These are phyloP conservation scores for Leucophenga maculata DNA, from an alignment of 2,888 invertebrate genomes.

Conservation along the genomic window DNA sequence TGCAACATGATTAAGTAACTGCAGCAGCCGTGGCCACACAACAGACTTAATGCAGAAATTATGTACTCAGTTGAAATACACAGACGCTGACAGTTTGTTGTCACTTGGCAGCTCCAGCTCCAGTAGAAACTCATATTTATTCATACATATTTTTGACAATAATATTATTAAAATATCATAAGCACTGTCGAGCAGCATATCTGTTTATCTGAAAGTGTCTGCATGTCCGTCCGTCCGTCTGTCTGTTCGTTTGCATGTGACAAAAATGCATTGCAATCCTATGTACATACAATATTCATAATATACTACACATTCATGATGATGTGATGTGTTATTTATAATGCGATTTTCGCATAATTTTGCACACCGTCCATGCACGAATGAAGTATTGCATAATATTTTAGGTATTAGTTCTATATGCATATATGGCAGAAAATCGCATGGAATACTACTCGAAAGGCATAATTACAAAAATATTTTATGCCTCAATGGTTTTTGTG, in stretches of 20 bases:
- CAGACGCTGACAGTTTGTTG: constrained; percentile 60
- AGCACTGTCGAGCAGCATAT: not conserved
- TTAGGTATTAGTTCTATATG: not conserved
- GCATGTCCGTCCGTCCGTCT: not conserved
- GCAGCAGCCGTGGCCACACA: not conserved
- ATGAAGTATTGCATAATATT: not conserved
- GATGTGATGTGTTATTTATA: not conserved
- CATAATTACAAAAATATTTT: constrained; percentile 11
- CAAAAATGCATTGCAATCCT: no score
- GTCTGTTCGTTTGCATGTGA: not conserved
- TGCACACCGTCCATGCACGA: not conserved
- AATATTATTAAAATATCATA: constrained; percentile 15
- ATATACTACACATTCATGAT: no score
- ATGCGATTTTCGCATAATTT: not conserved
- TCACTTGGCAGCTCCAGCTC: constrained; percentile 57
- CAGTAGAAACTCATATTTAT: constrained; percentile 59
- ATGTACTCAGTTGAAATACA: constrained; percentile 1
- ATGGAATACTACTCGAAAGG: not conserved
- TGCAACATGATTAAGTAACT: constrained; percentile 10
- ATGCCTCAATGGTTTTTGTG: constrained; percentile 20
- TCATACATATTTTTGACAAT: constrained; percentile 49
- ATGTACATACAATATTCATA: no score
- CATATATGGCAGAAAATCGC: no score
- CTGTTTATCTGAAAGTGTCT: not conserved
- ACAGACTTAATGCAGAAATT: constrained; percentile 9